These are phyloP conservation scores for Illadopsis cleaveri DNA, from an alignment of 2,113 vertebrate species.

Conservation along the genomic window DNA sequence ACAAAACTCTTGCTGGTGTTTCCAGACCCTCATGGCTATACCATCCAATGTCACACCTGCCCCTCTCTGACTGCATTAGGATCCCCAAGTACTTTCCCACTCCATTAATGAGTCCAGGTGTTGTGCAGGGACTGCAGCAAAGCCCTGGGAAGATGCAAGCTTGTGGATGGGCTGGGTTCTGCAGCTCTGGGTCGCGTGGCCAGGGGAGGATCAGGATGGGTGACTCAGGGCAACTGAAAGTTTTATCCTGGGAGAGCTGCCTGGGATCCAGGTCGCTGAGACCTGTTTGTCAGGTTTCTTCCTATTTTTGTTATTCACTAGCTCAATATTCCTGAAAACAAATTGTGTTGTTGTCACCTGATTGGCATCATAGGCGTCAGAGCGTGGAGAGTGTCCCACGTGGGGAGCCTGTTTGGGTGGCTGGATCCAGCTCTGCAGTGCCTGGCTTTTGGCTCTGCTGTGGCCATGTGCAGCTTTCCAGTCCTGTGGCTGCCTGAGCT, in stretches of 20 bases:
- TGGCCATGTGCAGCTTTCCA: background rate
- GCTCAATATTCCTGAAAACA: conserved; percentile 65
- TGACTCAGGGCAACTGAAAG: conserved; percentile 58
- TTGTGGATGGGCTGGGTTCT: background rate
- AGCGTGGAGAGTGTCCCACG: background rate
- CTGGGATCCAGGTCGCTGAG: conserved; percentile 15
- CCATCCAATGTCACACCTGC: background rate
- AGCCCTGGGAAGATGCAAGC: background rate
- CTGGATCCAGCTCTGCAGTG: background rate
- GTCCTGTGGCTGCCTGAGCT: background rate
- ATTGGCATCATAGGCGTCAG: background rate
- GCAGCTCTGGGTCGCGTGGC: background rate
- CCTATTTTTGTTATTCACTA: conserved; percentile 59
- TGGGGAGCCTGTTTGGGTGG: background rate
- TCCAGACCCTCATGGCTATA: background rate
- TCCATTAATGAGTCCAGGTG: background rate
- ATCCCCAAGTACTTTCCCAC: background rate
- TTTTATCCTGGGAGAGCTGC: conserved; percentile 5
- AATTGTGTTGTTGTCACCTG: background rate
- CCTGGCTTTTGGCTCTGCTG: background rate
- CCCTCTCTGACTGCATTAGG: background rate
- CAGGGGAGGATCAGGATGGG: background rate
- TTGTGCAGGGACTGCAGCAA: background rate
- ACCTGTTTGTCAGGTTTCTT: conserved; percentile 62
- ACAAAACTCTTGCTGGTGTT: background rate